These are phyloP conservation scores for Rattus rattus DNA, from an alignment of 2,113 vertebrate species.

Conservation along the genomic window DNA sequence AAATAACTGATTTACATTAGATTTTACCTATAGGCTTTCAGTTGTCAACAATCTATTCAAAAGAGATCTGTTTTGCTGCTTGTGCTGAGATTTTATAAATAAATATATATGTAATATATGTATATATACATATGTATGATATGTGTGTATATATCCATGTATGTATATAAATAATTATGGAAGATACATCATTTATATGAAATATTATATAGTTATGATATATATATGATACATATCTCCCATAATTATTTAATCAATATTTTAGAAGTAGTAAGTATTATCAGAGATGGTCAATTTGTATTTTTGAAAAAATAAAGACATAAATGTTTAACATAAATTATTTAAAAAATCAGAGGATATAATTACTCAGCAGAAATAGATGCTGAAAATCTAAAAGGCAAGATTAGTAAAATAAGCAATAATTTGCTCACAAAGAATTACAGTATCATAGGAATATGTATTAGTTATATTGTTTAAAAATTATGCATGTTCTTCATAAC, in stretches of 20 bases:
- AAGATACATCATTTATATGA: no score
- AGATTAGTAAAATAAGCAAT: background rate
- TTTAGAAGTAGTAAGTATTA: background rate
- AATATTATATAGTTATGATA: no score
- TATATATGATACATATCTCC: no score
- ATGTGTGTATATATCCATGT: background rate
- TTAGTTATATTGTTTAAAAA: constrained; percentile 9
- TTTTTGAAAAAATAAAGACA: background rate
- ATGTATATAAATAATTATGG: background rate
- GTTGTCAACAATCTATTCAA: background rate
- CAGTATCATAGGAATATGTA: background rate
- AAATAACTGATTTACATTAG: background rate
- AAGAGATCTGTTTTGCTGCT: background rate
- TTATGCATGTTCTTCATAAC: background rate
- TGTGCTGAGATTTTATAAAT: no score
- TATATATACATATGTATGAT: background rate
- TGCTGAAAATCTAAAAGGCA: background rate
- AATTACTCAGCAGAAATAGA: background rate
- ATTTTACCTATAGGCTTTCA: background rate
- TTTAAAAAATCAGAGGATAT: background rate
- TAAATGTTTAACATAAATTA: background rate
- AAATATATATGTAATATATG: background rate
- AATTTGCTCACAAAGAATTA: background rate
- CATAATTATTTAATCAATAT: background rate
- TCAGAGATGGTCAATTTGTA: background rate